These are phyloP conservation scores for Drosophila melanosoma DNA, from an alignment of 2,888 invertebrate species.

Conservation along the genomic window DNA sequence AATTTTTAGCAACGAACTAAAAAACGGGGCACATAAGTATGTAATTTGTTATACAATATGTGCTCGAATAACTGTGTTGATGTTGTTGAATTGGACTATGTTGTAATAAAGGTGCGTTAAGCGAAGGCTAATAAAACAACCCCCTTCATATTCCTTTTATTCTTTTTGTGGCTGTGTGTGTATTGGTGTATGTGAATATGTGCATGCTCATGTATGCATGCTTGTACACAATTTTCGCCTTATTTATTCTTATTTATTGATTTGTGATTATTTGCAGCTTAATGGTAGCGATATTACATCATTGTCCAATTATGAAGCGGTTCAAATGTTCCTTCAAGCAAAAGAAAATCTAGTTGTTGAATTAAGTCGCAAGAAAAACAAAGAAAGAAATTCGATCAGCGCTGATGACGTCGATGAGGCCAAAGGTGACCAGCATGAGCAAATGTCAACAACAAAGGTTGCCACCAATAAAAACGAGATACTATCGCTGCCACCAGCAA, in stretches of 20 bases:
- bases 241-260: slow-evolving; percentile 8
- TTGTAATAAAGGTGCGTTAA: slow-evolving; percentile 73
- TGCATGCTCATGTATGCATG: background rate
- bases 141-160: background rate
- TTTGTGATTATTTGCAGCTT: slow-evolving; percentile 84
- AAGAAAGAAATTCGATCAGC: slow-evolving; percentile 55
- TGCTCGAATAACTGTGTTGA: slow-evolving; percentile 52
- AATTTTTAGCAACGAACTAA: slow-evolving; percentile 28
- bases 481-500: background rate
- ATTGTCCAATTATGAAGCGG: slow-evolving; percentile 87
- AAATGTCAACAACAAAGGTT: slow-evolving; percentile 8
- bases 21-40: slow-evolving; percentile 33
- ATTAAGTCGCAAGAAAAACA: slow-evolving; percentile 85
- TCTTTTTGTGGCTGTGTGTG: background rate
- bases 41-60: slow-evolving; percentile 56
- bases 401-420: background rate
- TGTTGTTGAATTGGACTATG: slow-evolving; percentile 63
- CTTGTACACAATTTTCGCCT: background rate
- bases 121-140: background rate
- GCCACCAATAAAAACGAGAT: slow-evolving; percentile 13
- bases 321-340: slow-evolving; percentile 87
- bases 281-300: slow-evolving; percentile 88
- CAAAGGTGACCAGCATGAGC: slow-evolving; percentile 2
- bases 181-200: background rate
- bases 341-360: slow-evolving; percentile 88